These are phyloP conservation scores for Haemorhous mexicanus DNA, from an alignment of 2,113 vertebrate species.

Conservation along the genomic window DNA sequence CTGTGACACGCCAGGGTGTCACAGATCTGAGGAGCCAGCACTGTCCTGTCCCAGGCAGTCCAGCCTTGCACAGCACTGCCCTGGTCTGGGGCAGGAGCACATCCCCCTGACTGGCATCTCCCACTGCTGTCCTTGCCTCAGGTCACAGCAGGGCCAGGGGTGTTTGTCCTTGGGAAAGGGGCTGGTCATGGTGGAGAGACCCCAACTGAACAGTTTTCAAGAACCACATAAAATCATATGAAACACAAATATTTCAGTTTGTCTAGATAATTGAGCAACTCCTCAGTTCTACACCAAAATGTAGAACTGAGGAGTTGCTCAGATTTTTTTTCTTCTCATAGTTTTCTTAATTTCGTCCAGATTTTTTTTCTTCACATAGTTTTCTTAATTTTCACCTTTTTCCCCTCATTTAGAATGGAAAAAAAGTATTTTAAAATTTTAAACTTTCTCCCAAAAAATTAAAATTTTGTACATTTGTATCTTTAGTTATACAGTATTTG, in stretches of 20 bases:
- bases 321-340: too few relatives aligned
- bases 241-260: not conserved
- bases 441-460: not conserved
- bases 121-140: fast-evolving
- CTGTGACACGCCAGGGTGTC: not conserved
- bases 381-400: not conserved
- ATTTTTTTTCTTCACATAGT: not conserved
- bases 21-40: fast-evolving
- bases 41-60: too few relatives aligned
- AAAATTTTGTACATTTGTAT: not conserved
- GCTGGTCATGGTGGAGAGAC: not conserved
- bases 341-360: not conserved
- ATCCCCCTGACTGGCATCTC: fast-evolving
- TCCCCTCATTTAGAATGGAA: not conserved
- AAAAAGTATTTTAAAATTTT: not conserved
- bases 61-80: not conserved
- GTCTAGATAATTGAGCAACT: not conserved
- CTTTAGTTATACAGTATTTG: not conserved
- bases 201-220: not conserved
- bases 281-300: not conserved
- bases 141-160: not conserved
- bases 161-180: not conserved
- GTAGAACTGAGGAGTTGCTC: too few relatives aligned
- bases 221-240: not conserved
- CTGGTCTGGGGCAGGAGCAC: not conserved